Conservation (phyloP, 2,888 invertebrate species). For the Anarsia innoxiella region DNA sequence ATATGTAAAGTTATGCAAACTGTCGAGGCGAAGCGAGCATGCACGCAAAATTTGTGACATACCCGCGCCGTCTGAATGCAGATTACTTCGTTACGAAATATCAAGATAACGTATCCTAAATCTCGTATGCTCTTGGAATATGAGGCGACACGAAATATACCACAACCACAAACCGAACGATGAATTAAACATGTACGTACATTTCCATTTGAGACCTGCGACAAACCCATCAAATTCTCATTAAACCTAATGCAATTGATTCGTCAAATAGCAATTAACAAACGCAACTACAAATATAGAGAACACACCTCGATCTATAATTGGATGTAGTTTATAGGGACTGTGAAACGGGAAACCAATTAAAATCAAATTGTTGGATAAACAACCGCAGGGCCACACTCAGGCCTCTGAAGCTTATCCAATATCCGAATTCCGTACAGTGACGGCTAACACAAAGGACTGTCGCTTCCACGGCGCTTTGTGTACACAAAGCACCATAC, state of each 20-base stretch:
- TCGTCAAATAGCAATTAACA: slow-evolving; percentile 9
- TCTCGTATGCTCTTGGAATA: too few relatives aligned
- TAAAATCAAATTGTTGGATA: slow-evolving; percentile 60
- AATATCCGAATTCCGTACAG: slow-evolving; percentile 62
- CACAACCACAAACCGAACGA: too few relatives aligned
- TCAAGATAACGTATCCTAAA: slow-evolving; percentile 20
- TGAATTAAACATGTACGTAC: too few relatives aligned
- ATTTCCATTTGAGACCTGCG: too few relatives aligned
- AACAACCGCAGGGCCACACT: slow-evolving; percentile 39
- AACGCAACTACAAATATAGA: background rate
- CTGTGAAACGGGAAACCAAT: slow-evolving; percentile 44
- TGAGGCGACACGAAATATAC: too few relatives aligned
- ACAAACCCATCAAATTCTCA: slow-evolving; percentile 6
- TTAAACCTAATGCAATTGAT: slow-evolving; percentile 1
- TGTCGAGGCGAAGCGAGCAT: slow-evolving; percentile 31
- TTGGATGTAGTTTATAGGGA: too few relatives aligned
- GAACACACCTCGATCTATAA: slow-evolving; percentile 3
- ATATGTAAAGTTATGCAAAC: slow-evolving; percentile 67
- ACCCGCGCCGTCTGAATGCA: slow-evolving; percentile 37
- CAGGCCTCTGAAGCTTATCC: slow-evolving; percentile 40
- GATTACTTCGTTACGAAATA: slow-evolving; percentile 46
- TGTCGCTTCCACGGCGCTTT: slow-evolving; percentile 51
- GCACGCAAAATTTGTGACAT: slow-evolving; percentile 50
- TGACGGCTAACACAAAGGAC: slow-evolving; percentile 49
- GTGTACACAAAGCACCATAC: too few relatives aligned